Evolutionary conservation across 2,113 vertebrate genomes (phyloP).

Genomic region (Sphaerodactylus townsendi): DNA sequence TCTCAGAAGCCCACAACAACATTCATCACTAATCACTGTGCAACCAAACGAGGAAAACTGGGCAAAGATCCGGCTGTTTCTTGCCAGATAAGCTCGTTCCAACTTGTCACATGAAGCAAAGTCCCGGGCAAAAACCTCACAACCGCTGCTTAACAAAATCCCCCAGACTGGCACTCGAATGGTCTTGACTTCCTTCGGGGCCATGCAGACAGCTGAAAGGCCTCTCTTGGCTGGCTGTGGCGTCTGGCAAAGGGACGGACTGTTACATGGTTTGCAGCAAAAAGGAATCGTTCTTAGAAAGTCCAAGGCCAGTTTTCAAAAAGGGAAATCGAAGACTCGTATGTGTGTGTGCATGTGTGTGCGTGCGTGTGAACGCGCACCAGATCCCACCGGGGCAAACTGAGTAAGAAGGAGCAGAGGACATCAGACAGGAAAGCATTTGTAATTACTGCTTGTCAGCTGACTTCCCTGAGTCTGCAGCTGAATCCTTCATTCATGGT

Average conservation of each 20-base stretch:
- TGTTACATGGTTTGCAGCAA: background rate
- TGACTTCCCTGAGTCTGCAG: background rate
- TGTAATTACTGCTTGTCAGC: background rate
- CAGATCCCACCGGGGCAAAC: constrained; percentile 18
- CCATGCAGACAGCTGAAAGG: background rate
- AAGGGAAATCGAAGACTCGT: constrained; percentile 7
- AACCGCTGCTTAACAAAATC: background rate
- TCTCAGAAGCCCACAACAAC: background rate
- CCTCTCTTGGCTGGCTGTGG: fast-evolving
- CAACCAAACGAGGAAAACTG: background rate
- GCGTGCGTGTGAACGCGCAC: background rate
- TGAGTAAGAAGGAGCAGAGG: background rate
- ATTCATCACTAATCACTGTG: background rate
- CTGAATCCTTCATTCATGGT: background rate
- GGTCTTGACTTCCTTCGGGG: background rate
- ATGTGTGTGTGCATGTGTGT: too few relatives aligned
- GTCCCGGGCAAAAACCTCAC: background rate
- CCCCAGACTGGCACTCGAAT: fast-evolving
- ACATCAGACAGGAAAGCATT: background rate
- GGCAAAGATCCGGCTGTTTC: background rate
- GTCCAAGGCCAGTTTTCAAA: background rate
- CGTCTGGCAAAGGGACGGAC: background rate
- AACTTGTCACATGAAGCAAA: background rate
- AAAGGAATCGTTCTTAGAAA: fast-evolving
- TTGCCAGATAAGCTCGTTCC: background rate